Base-by-base conservation (phyloP, 1,140 invertebrate species). In the Spodoptera litura region DNA sequence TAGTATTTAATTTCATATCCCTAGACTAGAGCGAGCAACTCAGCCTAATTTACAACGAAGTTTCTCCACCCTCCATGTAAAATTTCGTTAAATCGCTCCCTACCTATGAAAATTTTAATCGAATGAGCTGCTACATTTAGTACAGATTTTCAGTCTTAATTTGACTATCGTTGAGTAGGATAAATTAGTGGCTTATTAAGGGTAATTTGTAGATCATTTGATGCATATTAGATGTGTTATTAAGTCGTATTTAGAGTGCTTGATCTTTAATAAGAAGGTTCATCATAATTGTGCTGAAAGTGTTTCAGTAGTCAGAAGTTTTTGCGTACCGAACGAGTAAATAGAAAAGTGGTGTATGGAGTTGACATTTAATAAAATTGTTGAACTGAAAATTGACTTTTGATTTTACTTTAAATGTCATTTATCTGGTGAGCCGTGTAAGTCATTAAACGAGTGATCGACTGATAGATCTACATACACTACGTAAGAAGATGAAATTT, bases 1-100 rank as follows among this genome's bases (percentile, higher is more conserved):
- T 73, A 49, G 56, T 35, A 15, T 44, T 73, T 59, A 73, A 73
- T 73, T 73, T 73, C 55, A 73, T 73, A 73, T 73, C 55, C 71
- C 56, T 59, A 59, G 71, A 49, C 38, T 44, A 38, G 55, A 51
- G 15, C 64, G 64, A 53, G 49, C 49, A 68, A 58, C 56, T 73
- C 20, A 9, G 55, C 71, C 38, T 73, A 73, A 73, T 73, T 73
- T 73, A 61, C 4, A 27, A 27, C 38, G 56, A 73, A 73, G 71
- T 73, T 73, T 61, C 61, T 27, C 10, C 71, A 49, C 56, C 51
- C 61, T 27, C 4, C 71, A 27, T 56, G 71, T 61, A 61, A 59
- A 59, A 68, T 68, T 68, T 68, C 38, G 70, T 72, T 72, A 72
- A 72, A 72, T 72, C 31, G 55, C 11, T 71, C 68, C 6, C 31